Evolutionary conservation across 2,113 vertebrate species (phyloP).

Genomic region (Riparia riparia): DNA sequence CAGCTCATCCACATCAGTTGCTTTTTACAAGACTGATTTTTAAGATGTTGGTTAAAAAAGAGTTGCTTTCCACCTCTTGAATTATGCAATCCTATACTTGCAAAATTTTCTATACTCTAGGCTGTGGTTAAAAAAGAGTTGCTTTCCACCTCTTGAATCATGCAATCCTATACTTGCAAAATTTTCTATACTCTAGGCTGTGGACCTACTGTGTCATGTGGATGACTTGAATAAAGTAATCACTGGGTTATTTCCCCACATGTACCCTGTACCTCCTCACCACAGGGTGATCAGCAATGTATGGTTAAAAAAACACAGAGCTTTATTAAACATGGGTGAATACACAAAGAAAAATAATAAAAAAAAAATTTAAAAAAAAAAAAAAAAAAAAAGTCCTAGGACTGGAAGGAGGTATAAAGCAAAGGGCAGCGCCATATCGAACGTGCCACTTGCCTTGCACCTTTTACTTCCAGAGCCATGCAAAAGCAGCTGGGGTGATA

Average conservation of each 20-base stretch:
- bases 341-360: too few species aligned
- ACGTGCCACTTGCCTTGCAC: neutral
- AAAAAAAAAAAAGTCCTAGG: neutral
- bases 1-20: rapidly evolving
- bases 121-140: neutral
- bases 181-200: neutral
- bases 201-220: neutral
- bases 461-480: neutral
- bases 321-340: neutral
- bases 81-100: neutral
- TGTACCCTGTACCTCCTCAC: rapidly evolving
- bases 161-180: neutral
- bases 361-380: too few species aligned
- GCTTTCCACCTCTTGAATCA: neutral
- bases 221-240: neutral
- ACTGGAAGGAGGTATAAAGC: neutral
- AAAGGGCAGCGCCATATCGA: neutral
- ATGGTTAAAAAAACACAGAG: neutral
- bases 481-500: neutral
- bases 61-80: neutral
- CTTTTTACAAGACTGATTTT: neutral
- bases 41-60: neutral
- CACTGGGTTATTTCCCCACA: neutral
- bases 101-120: neutral
- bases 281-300: neutral